Evolutionary conservation across 53 echinoderm and acorn worm species (phyloP).

Genomic region (Paelopatides confundens): DNA sequence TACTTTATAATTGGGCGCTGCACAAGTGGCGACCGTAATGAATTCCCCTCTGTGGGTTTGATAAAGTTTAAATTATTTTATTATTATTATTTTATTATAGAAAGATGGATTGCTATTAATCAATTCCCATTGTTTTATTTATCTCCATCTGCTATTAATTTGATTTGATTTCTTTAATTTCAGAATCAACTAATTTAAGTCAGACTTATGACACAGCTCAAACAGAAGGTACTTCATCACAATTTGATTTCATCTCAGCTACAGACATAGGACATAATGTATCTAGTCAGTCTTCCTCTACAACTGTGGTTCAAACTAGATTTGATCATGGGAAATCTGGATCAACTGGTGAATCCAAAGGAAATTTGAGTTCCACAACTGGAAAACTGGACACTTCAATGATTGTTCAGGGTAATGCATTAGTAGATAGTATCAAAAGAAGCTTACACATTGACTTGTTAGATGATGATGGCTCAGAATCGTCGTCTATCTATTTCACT

Average conservation of each 20-base stretch:
- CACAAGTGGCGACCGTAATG: too few species aligned
- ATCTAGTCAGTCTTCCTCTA: neutral
- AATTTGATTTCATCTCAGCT: conserved; percentile 38
- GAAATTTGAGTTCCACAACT: neutral
- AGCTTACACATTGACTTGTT: neutral
- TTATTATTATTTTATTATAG: too few species aligned
- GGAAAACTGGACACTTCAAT: conserved; percentile 1
- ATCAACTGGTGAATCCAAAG: neutral
- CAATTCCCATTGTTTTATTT: too few species aligned
- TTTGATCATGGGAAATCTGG: neutral
- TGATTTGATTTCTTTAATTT: neutral
- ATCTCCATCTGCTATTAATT: too few species aligned
- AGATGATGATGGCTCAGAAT: neutral
- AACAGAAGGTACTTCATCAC: neutral
- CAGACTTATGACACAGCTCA: neutral
- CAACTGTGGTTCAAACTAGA: neutral
- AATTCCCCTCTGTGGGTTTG: too few species aligned
- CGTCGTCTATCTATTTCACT: neutral
- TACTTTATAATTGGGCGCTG: too few species aligned
- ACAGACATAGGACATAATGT: conserved; percentile 14
- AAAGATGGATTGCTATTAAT: too few species aligned
- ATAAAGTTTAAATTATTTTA: too few species aligned
- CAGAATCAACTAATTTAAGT: neutral
- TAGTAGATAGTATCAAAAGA: conserved; percentile 44
- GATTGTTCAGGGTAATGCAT: conserved; percentile 29